Evolutionary conservation across 2,888 invertebrate genomes (phyloP).

Genomic region (Rhogogaster chlorosoma): DNA sequence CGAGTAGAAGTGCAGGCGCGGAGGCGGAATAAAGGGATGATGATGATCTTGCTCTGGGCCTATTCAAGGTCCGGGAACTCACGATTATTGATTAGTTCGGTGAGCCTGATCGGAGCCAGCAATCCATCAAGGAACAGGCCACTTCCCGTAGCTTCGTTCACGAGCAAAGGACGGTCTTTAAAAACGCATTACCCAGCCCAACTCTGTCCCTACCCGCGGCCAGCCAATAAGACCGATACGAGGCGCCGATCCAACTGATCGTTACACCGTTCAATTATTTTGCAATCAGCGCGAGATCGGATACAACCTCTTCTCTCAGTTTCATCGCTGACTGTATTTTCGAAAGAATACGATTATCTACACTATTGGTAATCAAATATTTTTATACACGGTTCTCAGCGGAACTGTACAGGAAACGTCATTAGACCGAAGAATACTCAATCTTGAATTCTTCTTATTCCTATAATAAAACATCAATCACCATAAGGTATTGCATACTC

Average conservation of each 20-base stretch:
- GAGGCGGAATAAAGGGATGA: constrained; percentile 70
- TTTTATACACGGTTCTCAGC: neutral
- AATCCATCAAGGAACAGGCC: constrained; percentile 74
- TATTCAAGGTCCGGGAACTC: constrained; percentile 67
- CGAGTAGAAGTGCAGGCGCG: constrained; percentile 50
- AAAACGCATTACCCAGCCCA: constrained; percentile 76
- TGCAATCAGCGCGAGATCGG: constrained; percentile 71
- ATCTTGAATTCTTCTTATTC: neutral
- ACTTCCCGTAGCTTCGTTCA: constrained; percentile 59
- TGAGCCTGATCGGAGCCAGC: constrained; percentile 74
- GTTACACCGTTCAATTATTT: constrained; percentile 76
- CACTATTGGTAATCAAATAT: constrained; percentile 14
- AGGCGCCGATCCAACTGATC: constrained; percentile 70
- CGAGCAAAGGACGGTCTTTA: constrained; percentile 75
- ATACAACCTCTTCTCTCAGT: neutral
- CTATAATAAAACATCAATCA: neutral
- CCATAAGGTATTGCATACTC: neutral
- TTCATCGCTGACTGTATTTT: neutral
- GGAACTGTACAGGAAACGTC: neutral
- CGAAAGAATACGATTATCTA: neutral
- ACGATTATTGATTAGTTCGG: constrained; percentile 77
- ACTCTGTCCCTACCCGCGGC: constrained; percentile 59
- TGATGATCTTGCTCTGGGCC: constrained; percentile 70
- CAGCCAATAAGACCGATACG: constrained; percentile 75
- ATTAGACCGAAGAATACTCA: neutral